These are phyloP conservation scores for Thripadectes ignobilis DNA, from an alignment of 2,797 vertebrate genomes.

Conservation along the genomic window DNA sequence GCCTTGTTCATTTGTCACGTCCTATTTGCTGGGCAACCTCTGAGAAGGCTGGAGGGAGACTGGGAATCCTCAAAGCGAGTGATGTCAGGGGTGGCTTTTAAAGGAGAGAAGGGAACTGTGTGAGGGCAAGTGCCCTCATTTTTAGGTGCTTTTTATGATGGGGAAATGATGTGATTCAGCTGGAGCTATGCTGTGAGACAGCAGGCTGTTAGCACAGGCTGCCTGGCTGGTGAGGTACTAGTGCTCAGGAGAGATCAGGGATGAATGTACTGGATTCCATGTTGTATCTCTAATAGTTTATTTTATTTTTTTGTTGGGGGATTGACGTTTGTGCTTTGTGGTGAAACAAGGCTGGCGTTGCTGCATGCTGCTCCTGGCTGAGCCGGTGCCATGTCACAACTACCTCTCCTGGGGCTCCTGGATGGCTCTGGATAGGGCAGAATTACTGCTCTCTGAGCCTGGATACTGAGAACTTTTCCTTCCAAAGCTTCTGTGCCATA, in stretches of 20 bases:
- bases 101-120: not conserved
- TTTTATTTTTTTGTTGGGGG: not conserved
- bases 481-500: conserved; percentile 2
- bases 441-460: not conserved
- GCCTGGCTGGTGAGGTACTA: not conserved
- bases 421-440: not conserved
- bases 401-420: conserved; percentile 50
- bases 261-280: not conserved
- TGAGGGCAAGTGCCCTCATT: not conserved
- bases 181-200: not conserved
- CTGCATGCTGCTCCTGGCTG: not conserved
- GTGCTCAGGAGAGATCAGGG: not conserved
- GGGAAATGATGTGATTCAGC: accelerated
- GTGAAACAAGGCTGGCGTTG: not conserved
- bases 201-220: not conserved
- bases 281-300: not conserved
- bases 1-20: not conserved
- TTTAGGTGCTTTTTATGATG: not conserved
- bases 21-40: accelerated
- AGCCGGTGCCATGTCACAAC: not conserved
- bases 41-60: not conserved
- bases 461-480: not conserved
- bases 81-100: not conserved
- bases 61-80: accelerated
- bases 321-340: not conserved